Evolutionary conservation across 2,113 vertebrate species (phyloP).

Genomic region (Clarias macrocephalus): DNA sequence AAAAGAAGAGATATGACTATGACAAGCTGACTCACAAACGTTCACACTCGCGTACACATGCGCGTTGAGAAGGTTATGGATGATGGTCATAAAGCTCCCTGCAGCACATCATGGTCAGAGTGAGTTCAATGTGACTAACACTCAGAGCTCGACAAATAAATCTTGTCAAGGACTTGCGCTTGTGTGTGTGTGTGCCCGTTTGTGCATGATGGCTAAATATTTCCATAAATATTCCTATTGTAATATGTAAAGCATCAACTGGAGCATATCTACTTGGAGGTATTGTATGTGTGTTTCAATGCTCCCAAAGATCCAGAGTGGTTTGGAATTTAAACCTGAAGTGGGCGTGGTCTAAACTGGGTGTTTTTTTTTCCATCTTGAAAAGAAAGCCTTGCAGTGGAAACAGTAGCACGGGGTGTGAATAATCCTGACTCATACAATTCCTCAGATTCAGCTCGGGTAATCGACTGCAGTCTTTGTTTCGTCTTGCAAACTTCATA

Average conservation of each 20-base stretch:
- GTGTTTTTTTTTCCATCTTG: no score
- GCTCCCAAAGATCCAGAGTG: background rate
- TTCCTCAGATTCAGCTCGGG: background rate
- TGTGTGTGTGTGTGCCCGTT: background rate
- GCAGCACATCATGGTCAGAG: constrained; percentile 35
- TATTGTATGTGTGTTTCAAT: background rate
- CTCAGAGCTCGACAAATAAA: constrained; percentile 42
- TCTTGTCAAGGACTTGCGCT: constrained; percentile 29
- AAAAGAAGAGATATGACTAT: constrained; percentile 29
- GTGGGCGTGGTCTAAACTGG: background rate
- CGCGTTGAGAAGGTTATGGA: constrained; percentile 37
- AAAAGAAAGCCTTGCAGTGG: background rate
- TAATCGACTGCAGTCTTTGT: background rate
- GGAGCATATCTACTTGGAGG: background rate
- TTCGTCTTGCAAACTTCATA: background rate
- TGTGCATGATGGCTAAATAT: background rate
- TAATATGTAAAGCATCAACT: background rate
- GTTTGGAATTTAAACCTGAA: background rate
- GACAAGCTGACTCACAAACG: constrained; percentile 47
- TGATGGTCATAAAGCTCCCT: constrained; percentile 32
- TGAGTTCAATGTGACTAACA: constrained; percentile 40
- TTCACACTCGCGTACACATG: constrained; percentile 9
- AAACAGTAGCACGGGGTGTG: background rate
- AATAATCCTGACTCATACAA: background rate
- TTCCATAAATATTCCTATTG: background rate